phyloP scores from a whole-genome alignment of 2,113 vertebrate species.

The Pseudorectes ferrugineus region DNA sequence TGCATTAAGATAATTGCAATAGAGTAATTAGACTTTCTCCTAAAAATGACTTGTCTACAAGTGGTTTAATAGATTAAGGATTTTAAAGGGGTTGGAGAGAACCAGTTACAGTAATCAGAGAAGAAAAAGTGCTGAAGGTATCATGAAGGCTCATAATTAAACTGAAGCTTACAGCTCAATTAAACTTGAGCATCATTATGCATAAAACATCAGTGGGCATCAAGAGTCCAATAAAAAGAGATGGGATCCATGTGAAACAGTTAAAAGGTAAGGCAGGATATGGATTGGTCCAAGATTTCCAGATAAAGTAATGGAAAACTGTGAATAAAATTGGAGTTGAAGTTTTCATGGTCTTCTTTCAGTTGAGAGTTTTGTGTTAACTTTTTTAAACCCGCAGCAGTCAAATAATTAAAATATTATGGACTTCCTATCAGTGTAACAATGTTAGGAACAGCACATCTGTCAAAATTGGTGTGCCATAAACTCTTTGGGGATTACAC shows the following conservation, averaged over 20 bases:
- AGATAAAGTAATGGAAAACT: conserved; percentile 38
- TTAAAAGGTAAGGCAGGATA: conserved; percentile 58
- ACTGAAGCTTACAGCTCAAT: conserved; percentile 75
- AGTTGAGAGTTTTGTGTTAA: not conserved
- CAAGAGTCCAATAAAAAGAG: conserved; percentile 66
- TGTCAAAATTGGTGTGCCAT: not conserved
- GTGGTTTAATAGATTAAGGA: conserved; percentile 61
- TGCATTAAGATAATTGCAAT: conserved; percentile 64
- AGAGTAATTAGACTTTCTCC: conserved; percentile 57
- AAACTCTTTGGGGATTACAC: not conserved
- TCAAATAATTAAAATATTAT: not conserved
- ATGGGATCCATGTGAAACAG: conserved; percentile 53
- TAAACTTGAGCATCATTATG: conserved; percentile 75
- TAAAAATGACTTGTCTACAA: conserved; percentile 64
- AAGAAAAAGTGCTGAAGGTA: conserved; percentile 73
- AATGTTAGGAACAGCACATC: not conserved
- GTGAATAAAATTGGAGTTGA: not conserved
- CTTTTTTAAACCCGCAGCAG: not conserved
- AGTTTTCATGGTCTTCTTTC: not conserved
- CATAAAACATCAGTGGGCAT: conserved; percentile 69
- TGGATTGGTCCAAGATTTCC: conserved; percentile 11
- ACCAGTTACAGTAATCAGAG: conserved; percentile 67
- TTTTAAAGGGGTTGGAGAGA: conserved; percentile 63
- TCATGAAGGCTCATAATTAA: conserved; percentile 74
- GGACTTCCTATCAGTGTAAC: not conserved